These are phyloP conservation scores for Mugil cephalus DNA, from an alignment of 2,113 vertebrate species.

Conservation along the genomic window DNA sequence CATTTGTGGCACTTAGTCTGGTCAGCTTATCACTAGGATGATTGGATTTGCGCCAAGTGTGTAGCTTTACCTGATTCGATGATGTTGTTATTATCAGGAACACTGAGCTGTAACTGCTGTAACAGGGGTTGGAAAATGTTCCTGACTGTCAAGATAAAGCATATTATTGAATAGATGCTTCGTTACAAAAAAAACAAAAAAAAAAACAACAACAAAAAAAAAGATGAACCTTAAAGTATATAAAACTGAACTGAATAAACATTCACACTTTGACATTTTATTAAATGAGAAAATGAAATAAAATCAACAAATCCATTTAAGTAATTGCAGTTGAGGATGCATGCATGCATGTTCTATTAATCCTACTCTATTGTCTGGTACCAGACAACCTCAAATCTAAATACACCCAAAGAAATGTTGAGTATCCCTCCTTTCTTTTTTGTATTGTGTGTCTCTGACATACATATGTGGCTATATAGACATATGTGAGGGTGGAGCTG, in stretches of 20 bases:
- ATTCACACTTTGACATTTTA: neutral
- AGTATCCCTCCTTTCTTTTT: conserved; percentile 5
- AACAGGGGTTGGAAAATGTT: too few species aligned
- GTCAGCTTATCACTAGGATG: conserved; percentile 42
- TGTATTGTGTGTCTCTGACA: conserved; percentile 11
- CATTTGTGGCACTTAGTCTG: conserved; percentile 15
- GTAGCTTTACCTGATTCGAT: conserved; percentile 35
- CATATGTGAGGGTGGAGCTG: conserved; percentile 26
- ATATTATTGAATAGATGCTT: neutral
- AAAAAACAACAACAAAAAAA: too few species aligned
- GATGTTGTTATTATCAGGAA: conserved; percentile 34
- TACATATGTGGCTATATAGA: neutral
- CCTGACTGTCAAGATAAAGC: conserved; percentile 13
- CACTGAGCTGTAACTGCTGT: conserved; percentile 12
- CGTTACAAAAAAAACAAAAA: neutral
- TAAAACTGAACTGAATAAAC: neutral
- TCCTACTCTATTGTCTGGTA: conserved; percentile 18
- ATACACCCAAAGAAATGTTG: too few species aligned
- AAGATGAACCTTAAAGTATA: too few species aligned
- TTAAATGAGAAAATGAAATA: too few species aligned
- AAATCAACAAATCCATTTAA: too few species aligned
- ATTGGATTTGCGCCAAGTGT: conserved; percentile 40
- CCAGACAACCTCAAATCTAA: conserved; percentile 14
- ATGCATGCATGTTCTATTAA: conserved; percentile 28
- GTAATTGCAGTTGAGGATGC: conserved; percentile 6